Conservation (phyloP, 2,888 invertebrate species). For the Hydropsyche betteni region DNA sequence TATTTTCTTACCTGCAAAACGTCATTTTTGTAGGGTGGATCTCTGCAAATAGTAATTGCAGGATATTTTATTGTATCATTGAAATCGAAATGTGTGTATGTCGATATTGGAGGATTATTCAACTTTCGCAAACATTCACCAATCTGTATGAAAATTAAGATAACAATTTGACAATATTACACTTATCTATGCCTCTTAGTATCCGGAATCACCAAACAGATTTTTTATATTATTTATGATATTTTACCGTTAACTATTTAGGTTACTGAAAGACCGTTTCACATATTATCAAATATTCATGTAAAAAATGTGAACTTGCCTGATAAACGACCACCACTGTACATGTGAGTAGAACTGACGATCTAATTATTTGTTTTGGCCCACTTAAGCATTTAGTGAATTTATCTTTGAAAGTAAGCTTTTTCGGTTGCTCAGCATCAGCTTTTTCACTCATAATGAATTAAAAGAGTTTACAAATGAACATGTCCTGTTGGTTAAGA, state of each 20-base stretch:
- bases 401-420: constrained; percentile 56
- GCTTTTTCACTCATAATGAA: constrained; percentile 42
- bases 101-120: constrained; percentile 71
- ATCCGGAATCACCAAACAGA: background rate
- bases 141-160: constrained; percentile 59
- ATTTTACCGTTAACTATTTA: background rate
- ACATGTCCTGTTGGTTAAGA: background rate
- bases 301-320: constrained; percentile 56
- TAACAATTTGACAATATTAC: too few species aligned
- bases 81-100: constrained; percentile 73
- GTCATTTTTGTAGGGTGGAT: constrained; percentile 70
- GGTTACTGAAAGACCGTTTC: too few species aligned
- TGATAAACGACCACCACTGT: constrained; percentile 68
- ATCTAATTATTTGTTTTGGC: constrained; percentile 67
- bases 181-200: too few species aligned
- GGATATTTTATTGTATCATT: constrained; percentile 75
- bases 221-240: background rate
- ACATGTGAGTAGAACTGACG: constrained; percentile 67
- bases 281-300: too few species aligned
- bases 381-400: constrained; percentile 62
- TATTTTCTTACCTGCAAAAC: constrained; percentile 63
- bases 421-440: constrained; percentile 37
- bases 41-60: constrained; percentile 73
- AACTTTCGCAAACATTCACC: constrained; percentile 69
- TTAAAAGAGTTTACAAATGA: too few species aligned